Base-by-base conservation (phyloP, 2,888 invertebrate species). In the Melitaea athalia region DNA sequence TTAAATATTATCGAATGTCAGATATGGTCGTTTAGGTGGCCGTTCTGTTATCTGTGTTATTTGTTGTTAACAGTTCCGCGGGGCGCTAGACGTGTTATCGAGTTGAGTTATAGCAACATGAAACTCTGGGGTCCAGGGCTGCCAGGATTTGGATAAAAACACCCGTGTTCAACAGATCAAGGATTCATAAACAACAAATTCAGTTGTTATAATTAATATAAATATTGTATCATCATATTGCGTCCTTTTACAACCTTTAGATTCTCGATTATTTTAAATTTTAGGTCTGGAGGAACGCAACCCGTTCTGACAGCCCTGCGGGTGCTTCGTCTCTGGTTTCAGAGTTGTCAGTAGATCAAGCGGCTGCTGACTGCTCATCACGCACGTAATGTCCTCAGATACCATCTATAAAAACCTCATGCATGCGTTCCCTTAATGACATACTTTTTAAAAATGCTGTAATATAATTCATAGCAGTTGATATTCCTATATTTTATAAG, bases 1-100 rank as follows among this genome's bases (percentile, higher is more conserved):
- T 91, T 87, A 91, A 91, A 91, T 91, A 90, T 89, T 87, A 90
- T 91, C 89, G 81, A 83, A 85, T 79, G 84, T 80, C 81, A 86
- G 90, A 91, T 91, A 89, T 84, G 86, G 83, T 86, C 89, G 85
- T 91, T 91, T 91, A 89, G 88, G 88, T 85, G 87, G 81, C 86
- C 87, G 88, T 88, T 85, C 81, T 78, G 82, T 87, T 92, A 92
- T 92, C 92, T 89, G 73, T 75, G 86, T 89, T 90, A 91, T 91
- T 92, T 91, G 92, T 91, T 89, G 90, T 86, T 86, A 87, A 88
- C 88, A 88, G 86, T 87, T 86, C 83, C 80, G 82, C 80, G 83
- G 68, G 84, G 83, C 81, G 82, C 80, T 79, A 76, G 78, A 80
- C 80, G 82, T 81, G 83, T 86, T 92, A 92, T 92, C 92, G 83